phyloP scores from a whole-genome alignment of 2,888 invertebrate species.

The Ischnura elegans region DNA sequence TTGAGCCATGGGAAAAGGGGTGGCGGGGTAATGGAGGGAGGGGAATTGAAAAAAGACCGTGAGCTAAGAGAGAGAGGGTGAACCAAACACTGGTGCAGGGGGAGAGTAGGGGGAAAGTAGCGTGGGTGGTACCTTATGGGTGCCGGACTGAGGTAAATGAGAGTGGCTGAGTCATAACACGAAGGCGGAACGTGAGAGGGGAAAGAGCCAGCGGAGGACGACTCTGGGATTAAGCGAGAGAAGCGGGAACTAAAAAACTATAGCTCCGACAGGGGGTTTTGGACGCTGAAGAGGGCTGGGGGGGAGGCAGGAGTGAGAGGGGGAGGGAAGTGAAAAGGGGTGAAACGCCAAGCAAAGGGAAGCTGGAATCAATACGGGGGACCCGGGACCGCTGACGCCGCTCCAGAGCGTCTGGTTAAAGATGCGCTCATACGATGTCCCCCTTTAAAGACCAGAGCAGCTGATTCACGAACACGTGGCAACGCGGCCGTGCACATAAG shows the following conservation, averaged over 20 bases:
- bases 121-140: neutral
- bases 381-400: slow-evolving; percentile 32
- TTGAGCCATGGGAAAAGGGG: slow-evolving; percentile 36
- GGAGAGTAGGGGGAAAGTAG: neutral
- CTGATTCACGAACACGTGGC: slow-evolving; percentile 60
- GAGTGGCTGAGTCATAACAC: slow-evolving; percentile 59
- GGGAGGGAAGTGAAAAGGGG: slow-evolving; percentile 29
- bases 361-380: slow-evolving; percentile 67
- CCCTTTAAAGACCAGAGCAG: slow-evolving; percentile 62
- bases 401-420: slow-evolving; percentile 54
- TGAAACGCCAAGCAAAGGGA: slow-evolving; percentile 60
- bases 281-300: neutral
- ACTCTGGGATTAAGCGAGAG: slow-evolving; percentile 15
- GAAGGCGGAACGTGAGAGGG: neutral
- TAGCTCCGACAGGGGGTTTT: slow-evolving; percentile 45
- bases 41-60: neutral
- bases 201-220: slow-evolving; percentile 17
- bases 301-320: neutral
- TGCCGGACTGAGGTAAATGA: slow-evolving; percentile 16
- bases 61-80: neutral
- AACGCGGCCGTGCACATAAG: slow-evolving; percentile 36
- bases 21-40: slow-evolving; percentile 3
- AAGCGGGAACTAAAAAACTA: slow-evolving; percentile 59
- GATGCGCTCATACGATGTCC: slow-evolving; percentile 53
- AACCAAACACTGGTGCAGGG: slow-evolving; percentile 57